These are phyloP conservation scores for Lepidocyrtoides sp. DNA, from an alignment of 2,888 invertebrate genomes.

Conservation along the genomic window DNA sequence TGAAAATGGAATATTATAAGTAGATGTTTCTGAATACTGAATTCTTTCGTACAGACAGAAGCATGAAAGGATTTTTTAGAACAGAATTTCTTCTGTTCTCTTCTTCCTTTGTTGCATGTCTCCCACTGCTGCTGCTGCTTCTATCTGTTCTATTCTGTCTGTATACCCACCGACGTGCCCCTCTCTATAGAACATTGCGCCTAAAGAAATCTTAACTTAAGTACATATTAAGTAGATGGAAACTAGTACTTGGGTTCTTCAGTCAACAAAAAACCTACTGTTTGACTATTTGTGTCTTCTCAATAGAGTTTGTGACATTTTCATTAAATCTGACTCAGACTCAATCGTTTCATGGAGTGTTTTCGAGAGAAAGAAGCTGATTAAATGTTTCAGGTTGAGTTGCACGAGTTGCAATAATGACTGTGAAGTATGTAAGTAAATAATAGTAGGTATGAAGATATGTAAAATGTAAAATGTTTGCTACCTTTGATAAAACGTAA, in stretches of 20 bases:
- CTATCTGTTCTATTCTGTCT: not conserved
- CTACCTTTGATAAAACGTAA: too few species aligned
- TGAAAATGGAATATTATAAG: conserved; percentile 40
- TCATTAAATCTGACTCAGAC: conserved; percentile 6
- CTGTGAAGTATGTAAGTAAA: too few species aligned
- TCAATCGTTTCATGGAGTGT: conserved; percentile 37
- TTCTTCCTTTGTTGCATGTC: not conserved
- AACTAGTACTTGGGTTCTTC: not conserved
- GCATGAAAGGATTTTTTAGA: conserved; percentile 11
- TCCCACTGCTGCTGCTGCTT: not conserved
- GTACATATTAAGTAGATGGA: conserved; percentile 26
- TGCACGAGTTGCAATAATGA: not conserved
- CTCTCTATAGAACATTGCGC: conserved; percentile 27
- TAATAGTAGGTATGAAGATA: too few species aligned
- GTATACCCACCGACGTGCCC: not conserved
- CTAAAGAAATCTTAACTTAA: conserved; percentile 50
- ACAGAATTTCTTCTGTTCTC: conserved; percentile 19
- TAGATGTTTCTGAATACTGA: conserved; percentile 3
- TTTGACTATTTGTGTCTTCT: not conserved
- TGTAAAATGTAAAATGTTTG: too few species aligned
- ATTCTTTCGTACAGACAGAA: not conserved
- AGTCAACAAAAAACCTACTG: not conserved
- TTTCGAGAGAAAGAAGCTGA: conserved; percentile 43
- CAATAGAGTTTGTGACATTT: conserved; percentile 37
- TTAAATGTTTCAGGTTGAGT: conserved; percentile 55